Conservation (phyloP, 2,888 invertebrate species). For the Cosmorhoe ocellata region DNA sequence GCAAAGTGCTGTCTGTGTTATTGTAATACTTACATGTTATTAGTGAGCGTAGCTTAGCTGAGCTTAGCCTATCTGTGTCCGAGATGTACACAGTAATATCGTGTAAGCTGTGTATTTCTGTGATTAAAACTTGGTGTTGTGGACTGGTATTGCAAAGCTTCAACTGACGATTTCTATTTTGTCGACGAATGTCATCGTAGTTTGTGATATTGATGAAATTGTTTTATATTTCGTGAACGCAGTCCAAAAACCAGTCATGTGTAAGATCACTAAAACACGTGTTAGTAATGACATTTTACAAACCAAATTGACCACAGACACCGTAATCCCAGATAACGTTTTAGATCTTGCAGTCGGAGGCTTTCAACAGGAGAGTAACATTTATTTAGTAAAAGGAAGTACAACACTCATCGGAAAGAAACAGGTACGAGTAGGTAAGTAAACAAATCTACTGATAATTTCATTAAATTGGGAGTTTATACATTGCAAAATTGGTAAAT, state of each 20-base stretch:
- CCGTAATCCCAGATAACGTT: conserved; percentile 78
- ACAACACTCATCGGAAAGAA: conserved; percentile 43
- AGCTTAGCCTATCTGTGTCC: conserved; percentile 33
- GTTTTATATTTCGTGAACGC: conserved; percentile 37
- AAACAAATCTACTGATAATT: conserved; percentile 33
- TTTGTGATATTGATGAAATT: conserved; percentile 10
- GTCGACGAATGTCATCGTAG: neutral
- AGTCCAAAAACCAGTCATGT: conserved; percentile 52
- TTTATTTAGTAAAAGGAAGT: conserved; percentile 57
- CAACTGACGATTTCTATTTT: neutral
- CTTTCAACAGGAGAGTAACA: conserved; percentile 73
- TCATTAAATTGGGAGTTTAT: conserved; percentile 40
- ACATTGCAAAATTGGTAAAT: conserved; percentile 12
- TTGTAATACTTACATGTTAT: conserved; percentile 26
- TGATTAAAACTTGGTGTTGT: conserved; percentile 6
- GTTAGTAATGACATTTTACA: conserved; percentile 63
- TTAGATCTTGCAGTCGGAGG: conserved; percentile 75
- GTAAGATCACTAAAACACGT: conserved; percentile 55
- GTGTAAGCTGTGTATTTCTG: conserved; percentile 30
- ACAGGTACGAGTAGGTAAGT: too few species aligned
- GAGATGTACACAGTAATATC: conserved; percentile 27
- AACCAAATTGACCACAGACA: conserved; percentile 81
- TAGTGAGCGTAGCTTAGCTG: conserved; percentile 40
- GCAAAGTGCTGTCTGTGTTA: conserved; percentile 28
- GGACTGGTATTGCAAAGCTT: conserved; percentile 30